These are phyloP conservation scores for Drosophila algonquin DNA, from an alignment of 2,888 invertebrate genomes.

Conservation along the genomic window DNA sequence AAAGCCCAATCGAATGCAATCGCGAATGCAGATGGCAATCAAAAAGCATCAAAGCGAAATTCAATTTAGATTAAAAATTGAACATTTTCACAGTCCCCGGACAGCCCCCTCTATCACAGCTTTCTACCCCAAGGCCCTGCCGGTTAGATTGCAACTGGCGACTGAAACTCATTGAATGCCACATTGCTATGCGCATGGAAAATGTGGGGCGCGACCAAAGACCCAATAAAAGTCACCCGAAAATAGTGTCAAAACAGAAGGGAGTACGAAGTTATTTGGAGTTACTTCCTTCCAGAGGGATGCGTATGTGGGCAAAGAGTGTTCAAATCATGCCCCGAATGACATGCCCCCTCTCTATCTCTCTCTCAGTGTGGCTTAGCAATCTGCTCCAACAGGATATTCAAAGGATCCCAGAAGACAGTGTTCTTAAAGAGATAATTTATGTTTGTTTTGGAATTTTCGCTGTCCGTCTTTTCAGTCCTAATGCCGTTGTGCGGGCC, in stretches of 20 bases:
- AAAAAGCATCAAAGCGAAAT: constrained; percentile 3
- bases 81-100: constrained; percentile 11
- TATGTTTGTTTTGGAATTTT: constrained; percentile 59
- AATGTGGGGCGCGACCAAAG: constrained; percentile 3
- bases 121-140: no score
- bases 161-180: constrained; percentile 54
- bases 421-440: constrained; percentile 45
- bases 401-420: neutral
- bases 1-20: constrained; percentile 19
- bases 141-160: constrained; percentile 17
- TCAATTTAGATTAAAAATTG: constrained; percentile 15
- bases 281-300: no score
- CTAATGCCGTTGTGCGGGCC: constrained; percentile 20
- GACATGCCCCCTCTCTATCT: no score
- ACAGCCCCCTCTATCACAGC: no score
- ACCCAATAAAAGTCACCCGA: constrained; percentile 16
- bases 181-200: constrained; percentile 56
- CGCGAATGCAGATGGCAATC: constrained; percentile 7
- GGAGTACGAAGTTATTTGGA: neutral
- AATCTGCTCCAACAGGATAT: no score
- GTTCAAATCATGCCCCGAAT: no score
- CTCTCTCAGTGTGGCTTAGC: no score
- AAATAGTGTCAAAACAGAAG: neutral
- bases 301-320: no score
- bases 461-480: neutral